A percentile compares a stretch with the other conserved stretches of the same genome.
Conservation (phyloP, 2,888 invertebrate species). For the Antheraea assamensis region DNA sequence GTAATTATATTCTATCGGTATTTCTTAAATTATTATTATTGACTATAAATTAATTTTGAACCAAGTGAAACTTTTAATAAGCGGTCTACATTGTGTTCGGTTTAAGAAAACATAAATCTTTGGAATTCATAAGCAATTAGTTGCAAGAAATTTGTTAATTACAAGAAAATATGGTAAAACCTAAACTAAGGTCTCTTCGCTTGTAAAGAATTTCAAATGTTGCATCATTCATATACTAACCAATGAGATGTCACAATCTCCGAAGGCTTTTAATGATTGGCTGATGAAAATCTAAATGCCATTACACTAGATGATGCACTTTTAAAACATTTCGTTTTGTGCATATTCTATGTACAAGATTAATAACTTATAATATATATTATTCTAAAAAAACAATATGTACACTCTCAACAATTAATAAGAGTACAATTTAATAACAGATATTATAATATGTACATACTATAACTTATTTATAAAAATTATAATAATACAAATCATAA, state of each 20-base stretch:
- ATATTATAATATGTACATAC: not conserved
- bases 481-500: not conserved
- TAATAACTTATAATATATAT: not conserved
- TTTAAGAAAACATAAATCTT: not conserved
- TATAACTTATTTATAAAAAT: not conserved
- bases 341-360: constrained; percentile 12
- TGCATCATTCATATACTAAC: constrained; percentile 47
- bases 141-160: not conserved
- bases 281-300: constrained; percentile 22
- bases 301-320: constrained; percentile 5
- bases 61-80: not conserved
- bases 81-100: not conserved
- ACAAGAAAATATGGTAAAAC: constrained; percentile 4
- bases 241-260: constrained; percentile 32
- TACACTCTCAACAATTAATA: too few species aligned
- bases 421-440: not conserved
- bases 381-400: not conserved
- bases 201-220: constrained; percentile 51
- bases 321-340: constrained; percentile 26
- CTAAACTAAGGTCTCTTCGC: too few species aligned
- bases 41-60: too few species aligned
- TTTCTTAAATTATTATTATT: too few species aligned
- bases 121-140: not conserved
- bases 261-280: constrained; percentile 34
- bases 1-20: too few species aligned